phyloP scores from a whole-genome alignment of 2,113 vertebrate genomes.

The Rhipidura dahli region DNA sequence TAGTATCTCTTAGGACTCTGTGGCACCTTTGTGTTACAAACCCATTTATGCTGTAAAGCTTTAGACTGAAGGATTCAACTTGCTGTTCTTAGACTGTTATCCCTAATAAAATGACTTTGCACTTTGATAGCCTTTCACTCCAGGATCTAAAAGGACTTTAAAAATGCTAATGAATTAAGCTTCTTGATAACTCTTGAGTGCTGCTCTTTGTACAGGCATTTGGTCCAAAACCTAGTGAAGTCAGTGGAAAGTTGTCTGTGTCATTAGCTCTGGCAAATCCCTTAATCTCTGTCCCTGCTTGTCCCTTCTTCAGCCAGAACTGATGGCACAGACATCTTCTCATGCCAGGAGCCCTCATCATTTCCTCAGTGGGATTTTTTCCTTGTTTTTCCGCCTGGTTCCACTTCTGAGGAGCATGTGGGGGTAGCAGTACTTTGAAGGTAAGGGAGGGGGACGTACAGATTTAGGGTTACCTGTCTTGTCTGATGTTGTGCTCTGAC shows the following conservation, averaged over 20 bases:
- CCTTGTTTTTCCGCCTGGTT: neutral
- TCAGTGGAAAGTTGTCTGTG: neutral
- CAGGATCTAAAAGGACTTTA: slow-evolving; percentile 15
- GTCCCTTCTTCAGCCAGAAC: neutral
- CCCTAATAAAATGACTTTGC: neutral
- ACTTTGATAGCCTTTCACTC: slow-evolving; percentile 22
- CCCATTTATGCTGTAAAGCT: neutral
- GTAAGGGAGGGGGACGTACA: neutral
- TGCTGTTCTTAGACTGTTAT: neutral
- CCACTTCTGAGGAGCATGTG: neutral
- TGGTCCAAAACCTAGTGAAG: neutral
- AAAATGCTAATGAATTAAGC: slow-evolving; percentile 34
- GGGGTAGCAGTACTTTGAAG: neutral
- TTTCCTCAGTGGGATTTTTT: neutral
- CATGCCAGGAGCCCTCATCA: neutral
- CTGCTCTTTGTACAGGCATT: neutral
- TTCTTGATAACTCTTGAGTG: slow-evolving; percentile 13
- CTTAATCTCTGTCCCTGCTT: neutral
- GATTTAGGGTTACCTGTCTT: neutral
- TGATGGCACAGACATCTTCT: neutral
- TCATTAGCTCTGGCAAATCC: neutral
- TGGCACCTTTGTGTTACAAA: neutral
- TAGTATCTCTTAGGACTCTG: neutral
- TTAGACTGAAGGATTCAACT: neutral
- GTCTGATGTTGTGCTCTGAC: neutral